phyloP scores from a whole-genome alignment of 2,797 vertebrate genomes.

The Manis javanica region DNA sequence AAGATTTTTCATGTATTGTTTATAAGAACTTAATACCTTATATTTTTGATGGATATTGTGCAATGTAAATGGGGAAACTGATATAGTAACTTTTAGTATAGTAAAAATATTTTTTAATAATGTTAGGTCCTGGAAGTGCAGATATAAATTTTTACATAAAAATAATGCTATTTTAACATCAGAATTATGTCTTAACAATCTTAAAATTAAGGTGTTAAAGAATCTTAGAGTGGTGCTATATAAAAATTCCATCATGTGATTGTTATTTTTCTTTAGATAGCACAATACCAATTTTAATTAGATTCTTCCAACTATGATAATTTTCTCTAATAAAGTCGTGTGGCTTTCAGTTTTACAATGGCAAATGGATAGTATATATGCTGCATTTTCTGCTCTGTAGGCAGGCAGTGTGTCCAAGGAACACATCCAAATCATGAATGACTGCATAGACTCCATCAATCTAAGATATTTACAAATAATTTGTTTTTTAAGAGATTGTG shows the following conservation, averaged over 20 bases:
- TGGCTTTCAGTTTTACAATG: background rate
- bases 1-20: background rate
- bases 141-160: constrained; percentile 45
- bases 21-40: constrained; percentile 43
- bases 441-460: background rate
- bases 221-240: background rate
- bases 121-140: constrained; percentile 11
- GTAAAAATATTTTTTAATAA: constrained; percentile 55
- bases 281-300: constrained; percentile 21
- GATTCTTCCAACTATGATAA: background rate
- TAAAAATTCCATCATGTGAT: constrained; percentile 34
- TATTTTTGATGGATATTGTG: constrained; percentile 61
- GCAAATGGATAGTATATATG: background rate
- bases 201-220: constrained; percentile 45
- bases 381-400: background rate
- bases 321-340: background rate
- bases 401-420: background rate
- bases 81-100: constrained; percentile 42
- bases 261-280: constrained; percentile 17
- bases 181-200: constrained; percentile 24
- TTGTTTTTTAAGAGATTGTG: constrained; percentile 41
- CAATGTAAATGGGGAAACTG: constrained; percentile 11
- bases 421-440: background rate
- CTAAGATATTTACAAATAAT: constrained; percentile 25
- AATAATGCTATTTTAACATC: constrained; percentile 13